Evolutionary conservation across 53 echinoderm and acorn worm genomes (phyloP), one percentile per base, ranked within the genome.

Genomic region (Patiria pectinifera): DNA sequence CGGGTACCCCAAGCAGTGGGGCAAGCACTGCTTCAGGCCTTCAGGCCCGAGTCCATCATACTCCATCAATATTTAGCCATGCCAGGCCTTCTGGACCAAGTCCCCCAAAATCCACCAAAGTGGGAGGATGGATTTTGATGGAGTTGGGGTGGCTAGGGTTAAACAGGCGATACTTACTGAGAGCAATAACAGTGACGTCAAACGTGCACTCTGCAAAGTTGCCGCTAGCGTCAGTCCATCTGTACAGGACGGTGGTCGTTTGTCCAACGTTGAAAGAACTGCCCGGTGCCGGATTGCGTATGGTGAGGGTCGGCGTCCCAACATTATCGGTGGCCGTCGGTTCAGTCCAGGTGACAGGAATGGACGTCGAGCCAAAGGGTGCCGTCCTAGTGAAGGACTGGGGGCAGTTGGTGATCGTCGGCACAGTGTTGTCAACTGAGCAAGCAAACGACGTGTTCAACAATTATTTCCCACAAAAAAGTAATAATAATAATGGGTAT

Each of bases 271-370:
- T 24, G 83, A 95, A 92, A 3, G 26, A 24, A 45, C 89, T 82
- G 46, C 90, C 90, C 5, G 94, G 84, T 7, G 69, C 89, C 26
- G 92, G 94, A 69, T 75, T 76, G 15, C 90, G 87, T 70, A 63
- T 66, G 26, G 15, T 47, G 8, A 53, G 74, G 87, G 85, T 72
- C 18, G 78, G 77, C 46, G 92, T 86, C 35, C 86, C 86, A 21
- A 85, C 48, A 60, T 94, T 91, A 74, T 94, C 94, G 9, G 94
- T 94, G 45, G 94, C 94, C 18, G 86, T 92, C 24, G 94, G 94
- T 83, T 94, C 94, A 11, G 47, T 85, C 92, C 92, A 94, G 59
- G 61, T 48, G 80, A 89, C 94, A 0, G 47, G 58, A 5, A 87
- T 49, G n/a, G 87, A 62, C 2, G 85, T 85, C 25, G 19, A 78